phyloP scores from a whole-genome alignment of 37 sponge, comb jelly and placozoan genomes.

The Haliclona indistincta region DNA sequence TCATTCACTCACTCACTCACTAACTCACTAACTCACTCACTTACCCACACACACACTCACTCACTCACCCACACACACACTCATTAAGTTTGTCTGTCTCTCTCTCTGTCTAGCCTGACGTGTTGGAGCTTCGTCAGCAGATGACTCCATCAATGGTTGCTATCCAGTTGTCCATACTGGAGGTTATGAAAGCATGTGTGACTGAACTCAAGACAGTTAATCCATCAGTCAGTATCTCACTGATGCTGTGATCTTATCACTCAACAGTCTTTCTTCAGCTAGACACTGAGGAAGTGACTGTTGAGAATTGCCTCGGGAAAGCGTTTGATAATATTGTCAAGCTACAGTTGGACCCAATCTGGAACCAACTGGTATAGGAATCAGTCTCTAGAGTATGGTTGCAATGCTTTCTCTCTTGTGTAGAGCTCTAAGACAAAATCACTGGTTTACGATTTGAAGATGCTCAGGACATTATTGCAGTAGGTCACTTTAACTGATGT shows the following conservation, averaged over 20 bases:
- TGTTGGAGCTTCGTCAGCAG: slow-evolving; percentile 86
- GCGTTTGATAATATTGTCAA: slow-evolving; percentile 74
- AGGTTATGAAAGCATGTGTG: slow-evolving; percentile 86
- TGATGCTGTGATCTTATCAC: neutral
- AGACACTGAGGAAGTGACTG: slow-evolving; percentile 75
- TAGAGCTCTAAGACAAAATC: slow-evolving; percentile 82
- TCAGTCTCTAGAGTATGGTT: too few species aligned
- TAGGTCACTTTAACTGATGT: neutral
- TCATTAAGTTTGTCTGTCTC: too few species aligned
- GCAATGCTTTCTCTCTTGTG: neutral
- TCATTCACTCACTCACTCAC: too few species aligned
- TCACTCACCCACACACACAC: neutral
- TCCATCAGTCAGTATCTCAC: slow-evolving; percentile 34
- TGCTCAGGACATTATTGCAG: slow-evolving; percentile 64
- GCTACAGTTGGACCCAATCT: slow-evolving; percentile 86
- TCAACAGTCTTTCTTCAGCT: slow-evolving; percentile 28
- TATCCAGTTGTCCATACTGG: slow-evolving; percentile 84
- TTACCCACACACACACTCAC: neutral
- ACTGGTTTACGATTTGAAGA: slow-evolving; percentile 80
- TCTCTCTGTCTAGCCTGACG: slow-evolving; percentile 75
- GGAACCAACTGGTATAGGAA: slow-evolving; percentile 87
- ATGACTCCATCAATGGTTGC: slow-evolving; percentile 81
- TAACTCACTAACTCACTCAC: too few species aligned
- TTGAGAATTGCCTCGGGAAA: slow-evolving; percentile 77
- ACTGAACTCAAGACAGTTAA: slow-evolving; percentile 73